A percentile compares a stretch with the other conserved stretches of the same genome.
These are phyloP conservation scores for Falco columbarius DNA, from an alignment of 2,797 vertebrate species.

Conservation along the genomic window DNA sequence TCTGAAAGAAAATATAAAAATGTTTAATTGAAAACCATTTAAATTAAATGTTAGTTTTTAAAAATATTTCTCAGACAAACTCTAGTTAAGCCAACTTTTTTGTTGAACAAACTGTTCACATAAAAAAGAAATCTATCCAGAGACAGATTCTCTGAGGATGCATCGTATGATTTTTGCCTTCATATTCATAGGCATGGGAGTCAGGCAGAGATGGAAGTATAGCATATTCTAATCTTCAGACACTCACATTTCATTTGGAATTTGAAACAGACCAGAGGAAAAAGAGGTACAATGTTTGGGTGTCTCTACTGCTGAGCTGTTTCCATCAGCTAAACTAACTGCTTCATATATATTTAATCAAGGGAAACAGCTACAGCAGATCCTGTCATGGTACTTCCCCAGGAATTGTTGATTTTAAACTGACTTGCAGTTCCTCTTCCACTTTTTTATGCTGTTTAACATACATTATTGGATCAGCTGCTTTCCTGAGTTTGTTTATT, in stretches of 20 bases:
- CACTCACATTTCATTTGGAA: not conserved
- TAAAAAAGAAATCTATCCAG: not conserved
- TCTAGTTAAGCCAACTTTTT: not conserved
- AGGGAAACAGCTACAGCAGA: not conserved
- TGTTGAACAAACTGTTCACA: not conserved
- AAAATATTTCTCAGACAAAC: not conserved
- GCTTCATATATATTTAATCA: fast-evolving
- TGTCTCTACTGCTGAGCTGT: not conserved
- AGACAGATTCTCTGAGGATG: not conserved
- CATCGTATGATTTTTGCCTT: not conserved
- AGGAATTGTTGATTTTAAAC: not conserved
- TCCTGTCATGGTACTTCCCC: fast-evolving
- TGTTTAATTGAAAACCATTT: not conserved
- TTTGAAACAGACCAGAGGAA: not conserved
- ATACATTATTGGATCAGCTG: not conserved
- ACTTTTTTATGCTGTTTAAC: not conserved
- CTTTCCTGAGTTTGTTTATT: not conserved
- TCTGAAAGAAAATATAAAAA: not conserved
- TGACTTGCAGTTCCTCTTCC: not conserved
- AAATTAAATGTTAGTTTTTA: not conserved
- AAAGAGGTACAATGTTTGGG: not conserved
- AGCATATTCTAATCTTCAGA: not conserved
- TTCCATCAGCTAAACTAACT: fast-evolving
- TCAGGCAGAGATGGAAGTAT: not conserved
- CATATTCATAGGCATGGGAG: not conserved